Base-by-base conservation (phyloP, 2,888 invertebrate genomes). In the Bombyx huttoni region DNA sequence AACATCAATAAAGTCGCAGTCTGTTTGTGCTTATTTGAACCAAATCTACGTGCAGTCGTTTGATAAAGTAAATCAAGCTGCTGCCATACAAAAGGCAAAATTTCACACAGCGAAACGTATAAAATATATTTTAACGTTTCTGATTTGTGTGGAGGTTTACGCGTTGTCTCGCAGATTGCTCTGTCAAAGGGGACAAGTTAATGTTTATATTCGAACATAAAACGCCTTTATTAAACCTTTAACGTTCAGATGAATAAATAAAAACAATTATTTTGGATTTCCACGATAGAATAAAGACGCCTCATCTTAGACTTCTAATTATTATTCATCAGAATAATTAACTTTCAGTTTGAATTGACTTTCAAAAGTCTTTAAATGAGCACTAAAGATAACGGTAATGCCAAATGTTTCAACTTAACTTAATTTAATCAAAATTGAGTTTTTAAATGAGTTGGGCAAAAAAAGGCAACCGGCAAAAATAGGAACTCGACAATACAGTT, bases 1-100 rank as follows among this genome's bases (percentile, higher is more conserved):
- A 64, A 62, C 60, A 58, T 60, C 66, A 73, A 75, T 77, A 78
- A 73, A 77, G 73, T 69, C 67, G 56, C 54, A 59, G 58, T 63
- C 54, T 59, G 58, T 60, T 51, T 63, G 24, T 24, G 24, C 24
- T 24, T 24, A 24, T 24, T 24, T 24, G 67, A 65, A 65, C 63
- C 62, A 64, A 60, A 56, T 53, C 64, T 61, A 70, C 67, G 70
- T 73, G 72, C 73, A 69, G 64, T 67, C 68, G 63, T 61, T 64
- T 62, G 76, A 75, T 76, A 76, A 68, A 71, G 66, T 68, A 67
- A 67, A 67, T 66, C 69, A 69, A 57, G 65, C 67, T 59, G 58
- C 58, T 55, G 60, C 62, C 60, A 58, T 59, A 68, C 68, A 65
- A 69, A 68, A 70, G 69, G 70, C 73, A 70, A 73, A 71, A 68